phyloP scores from a whole-genome alignment of 2,113 vertebrate species.

The Pelecanoides urinatrix region DNA sequence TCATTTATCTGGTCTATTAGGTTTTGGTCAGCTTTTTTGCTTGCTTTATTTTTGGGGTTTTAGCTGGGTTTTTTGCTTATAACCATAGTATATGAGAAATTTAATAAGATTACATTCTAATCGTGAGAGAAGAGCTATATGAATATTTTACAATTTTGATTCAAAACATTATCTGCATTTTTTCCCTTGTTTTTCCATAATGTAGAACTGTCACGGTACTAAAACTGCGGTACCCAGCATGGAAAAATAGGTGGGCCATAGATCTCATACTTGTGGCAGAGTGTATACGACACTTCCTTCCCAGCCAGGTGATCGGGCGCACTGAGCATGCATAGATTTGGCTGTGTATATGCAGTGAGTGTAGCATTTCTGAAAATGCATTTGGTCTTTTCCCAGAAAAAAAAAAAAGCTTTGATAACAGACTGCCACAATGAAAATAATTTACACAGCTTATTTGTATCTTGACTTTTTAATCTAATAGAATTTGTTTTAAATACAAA shows the following conservation, averaged over 20 bases:
- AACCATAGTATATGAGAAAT: not conserved
- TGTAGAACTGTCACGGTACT: not conserved
- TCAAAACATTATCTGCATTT: not conserved
- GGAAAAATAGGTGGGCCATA: not conserved
- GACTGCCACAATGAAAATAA: not conserved
- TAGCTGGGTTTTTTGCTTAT: not conserved
- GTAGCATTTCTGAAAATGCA: not conserved
- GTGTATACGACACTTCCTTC: not conserved
- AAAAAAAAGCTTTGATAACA: not conserved
- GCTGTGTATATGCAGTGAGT: not conserved
- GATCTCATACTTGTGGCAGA: not conserved
- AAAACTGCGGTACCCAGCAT: not conserved
- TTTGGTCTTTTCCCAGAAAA: not conserved
- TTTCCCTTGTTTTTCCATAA: not conserved
- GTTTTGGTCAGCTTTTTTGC: not conserved
- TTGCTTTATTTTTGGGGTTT: not conserved
- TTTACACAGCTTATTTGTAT: not conserved
- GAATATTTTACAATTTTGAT: not conserved
- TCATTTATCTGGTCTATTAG: not conserved
- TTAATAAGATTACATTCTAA: not conserved
- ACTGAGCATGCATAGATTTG: not conserved
- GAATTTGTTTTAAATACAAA: not conserved
- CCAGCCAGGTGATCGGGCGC: not conserved
- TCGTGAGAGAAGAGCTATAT: not conserved
- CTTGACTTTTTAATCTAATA: not conserved